Percentiles rank a stretch among this genome's conserved stretches.
These are phyloP conservation scores for Urocitellus parryii DNA, from an alignment of 2,113 vertebrate species.

Conservation along the genomic window DNA sequence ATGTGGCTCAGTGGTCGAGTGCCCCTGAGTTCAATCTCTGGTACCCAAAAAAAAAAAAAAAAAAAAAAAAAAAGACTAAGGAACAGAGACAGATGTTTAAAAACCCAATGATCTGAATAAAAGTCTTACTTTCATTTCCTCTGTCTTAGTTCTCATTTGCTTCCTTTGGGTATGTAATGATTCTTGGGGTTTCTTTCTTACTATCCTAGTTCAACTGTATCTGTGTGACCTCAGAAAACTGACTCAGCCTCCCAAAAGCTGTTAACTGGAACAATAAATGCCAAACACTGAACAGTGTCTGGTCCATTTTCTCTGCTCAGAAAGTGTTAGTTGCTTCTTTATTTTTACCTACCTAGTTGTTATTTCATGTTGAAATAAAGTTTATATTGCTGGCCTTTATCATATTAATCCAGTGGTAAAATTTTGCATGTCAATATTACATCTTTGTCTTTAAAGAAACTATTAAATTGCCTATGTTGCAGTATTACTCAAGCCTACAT, in stretches of 20 bases:
- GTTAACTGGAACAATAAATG: neutral
- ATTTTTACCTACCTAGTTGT: neutral
- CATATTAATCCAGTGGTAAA: neutral
- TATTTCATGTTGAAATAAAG: neutral
- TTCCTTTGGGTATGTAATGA: neutral
- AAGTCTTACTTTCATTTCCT: neutral
- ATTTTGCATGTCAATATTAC: neutral
- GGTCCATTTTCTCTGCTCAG: neutral
- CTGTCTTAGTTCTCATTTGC: neutral
- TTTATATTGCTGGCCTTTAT: neutral
- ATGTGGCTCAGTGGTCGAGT: no score
- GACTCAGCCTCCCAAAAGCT: neutral
- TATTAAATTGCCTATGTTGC: neutral
- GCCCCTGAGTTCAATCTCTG: no score
- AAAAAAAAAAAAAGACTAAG: neutral
- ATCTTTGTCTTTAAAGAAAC: slow-evolving; percentile 54
- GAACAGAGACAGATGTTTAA: neutral
- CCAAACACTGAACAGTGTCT: neutral
- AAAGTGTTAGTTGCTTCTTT: neutral
- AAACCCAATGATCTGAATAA: neutral
- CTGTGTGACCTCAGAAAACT: neutral
- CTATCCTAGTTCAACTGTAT: accelerated
- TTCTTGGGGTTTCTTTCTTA: neutral
- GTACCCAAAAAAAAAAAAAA: neutral
- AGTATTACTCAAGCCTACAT: neutral